Percentiles rank a stretch among this genome's conserved stretches.
phyloP scores from a whole-genome alignment of 1,140 invertebrate genomes.

The Brachionus koreanus region DNA sequence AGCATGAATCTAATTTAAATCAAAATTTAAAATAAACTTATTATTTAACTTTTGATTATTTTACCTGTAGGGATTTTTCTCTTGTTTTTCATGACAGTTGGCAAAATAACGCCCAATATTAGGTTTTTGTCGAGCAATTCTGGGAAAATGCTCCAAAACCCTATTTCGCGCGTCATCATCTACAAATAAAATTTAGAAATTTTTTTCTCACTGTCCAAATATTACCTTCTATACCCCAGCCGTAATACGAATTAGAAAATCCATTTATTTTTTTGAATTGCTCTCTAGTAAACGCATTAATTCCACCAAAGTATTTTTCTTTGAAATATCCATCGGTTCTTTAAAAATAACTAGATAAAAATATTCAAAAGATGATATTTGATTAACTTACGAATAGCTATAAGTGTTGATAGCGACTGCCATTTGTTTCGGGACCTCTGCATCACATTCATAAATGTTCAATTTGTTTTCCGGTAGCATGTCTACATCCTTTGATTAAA shows the following conservation, averaged over 20 bases:
- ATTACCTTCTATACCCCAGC: constrained; percentile 45
- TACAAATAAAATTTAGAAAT: background rate
- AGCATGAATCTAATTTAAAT: background rate
- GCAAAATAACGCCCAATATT: constrained; percentile 23
- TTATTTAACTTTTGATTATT: background rate
- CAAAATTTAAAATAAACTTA: background rate
- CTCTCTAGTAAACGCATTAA: constrained; percentile 34
- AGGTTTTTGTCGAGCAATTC: background rate
- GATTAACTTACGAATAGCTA: constrained; percentile 68
- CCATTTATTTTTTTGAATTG: constrained; percentile 45
- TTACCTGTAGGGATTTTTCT: constrained; percentile 17
- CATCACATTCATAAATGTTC: constrained; percentile 79
- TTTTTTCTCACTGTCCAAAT: background rate
- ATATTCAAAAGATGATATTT: background rate
- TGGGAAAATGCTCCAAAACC: background rate
- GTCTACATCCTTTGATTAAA: constrained; percentile 68
- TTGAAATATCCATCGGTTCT: constrained; percentile 36
- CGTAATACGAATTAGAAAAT: constrained; percentile 40
- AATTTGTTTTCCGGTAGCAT: constrained; percentile 83
- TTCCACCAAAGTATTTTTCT: constrained; percentile 42
- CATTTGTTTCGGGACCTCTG: constrained; percentile 65
- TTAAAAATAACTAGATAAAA: background rate
- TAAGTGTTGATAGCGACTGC: constrained; percentile 86
- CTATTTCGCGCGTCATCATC: background rate
- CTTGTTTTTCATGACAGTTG: constrained; percentile 34